These are phyloP conservation scores for Diorhabda sublineata DNA, from an alignment of 1,140 invertebrate genomes.

Conservation along the genomic window DNA sequence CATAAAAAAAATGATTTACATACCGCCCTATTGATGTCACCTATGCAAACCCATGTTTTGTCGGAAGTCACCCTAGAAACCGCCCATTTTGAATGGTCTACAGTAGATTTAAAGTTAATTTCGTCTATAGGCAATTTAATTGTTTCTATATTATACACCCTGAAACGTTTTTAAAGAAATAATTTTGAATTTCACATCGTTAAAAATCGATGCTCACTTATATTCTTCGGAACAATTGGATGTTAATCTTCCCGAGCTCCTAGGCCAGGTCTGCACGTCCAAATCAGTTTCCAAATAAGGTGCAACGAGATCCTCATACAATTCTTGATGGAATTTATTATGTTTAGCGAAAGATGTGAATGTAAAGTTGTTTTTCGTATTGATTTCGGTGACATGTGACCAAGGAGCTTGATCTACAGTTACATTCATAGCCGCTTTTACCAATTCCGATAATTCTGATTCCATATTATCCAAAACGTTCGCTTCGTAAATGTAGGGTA, in stretches of 20 bases:
- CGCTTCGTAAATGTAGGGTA: constrained; percentile 63
- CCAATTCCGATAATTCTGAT: constrained; percentile 55
- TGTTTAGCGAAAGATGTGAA: constrained; percentile 80
- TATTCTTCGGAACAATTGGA: constrained; percentile 62
- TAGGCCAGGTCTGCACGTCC: constrained; percentile 83
- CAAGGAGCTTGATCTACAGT: constrained; percentile 61
- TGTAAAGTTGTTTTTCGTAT: constrained; percentile 53
- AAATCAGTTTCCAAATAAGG: constrained; percentile 65
- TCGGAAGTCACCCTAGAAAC: constrained; percentile 54
- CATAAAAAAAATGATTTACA: constrained; percentile 31
- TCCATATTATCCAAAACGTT: constrained; percentile 55
- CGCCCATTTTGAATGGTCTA: constrained; percentile 93
- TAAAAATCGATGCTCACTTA: constrained; percentile 45
- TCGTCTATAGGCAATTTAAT: constrained; percentile 53
- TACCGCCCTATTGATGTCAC: constrained; percentile 89
- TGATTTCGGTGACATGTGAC: constrained; percentile 56
- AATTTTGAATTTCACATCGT: not conserved
- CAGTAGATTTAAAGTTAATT: constrained; percentile 65
- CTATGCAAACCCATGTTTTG: constrained; percentile 75
- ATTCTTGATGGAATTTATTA: constrained; percentile 70
- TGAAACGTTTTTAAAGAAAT: constrained; percentile 42
- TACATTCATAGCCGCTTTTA: constrained; percentile 57
- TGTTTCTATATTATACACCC: constrained; percentile 65
- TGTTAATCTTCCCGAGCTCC: constrained; percentile 68
- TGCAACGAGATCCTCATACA: constrained; percentile 80